phyloP scores from a whole-genome alignment of 2,888 invertebrate genomes.

The Acanthosoma haemorrhoidale region DNA sequence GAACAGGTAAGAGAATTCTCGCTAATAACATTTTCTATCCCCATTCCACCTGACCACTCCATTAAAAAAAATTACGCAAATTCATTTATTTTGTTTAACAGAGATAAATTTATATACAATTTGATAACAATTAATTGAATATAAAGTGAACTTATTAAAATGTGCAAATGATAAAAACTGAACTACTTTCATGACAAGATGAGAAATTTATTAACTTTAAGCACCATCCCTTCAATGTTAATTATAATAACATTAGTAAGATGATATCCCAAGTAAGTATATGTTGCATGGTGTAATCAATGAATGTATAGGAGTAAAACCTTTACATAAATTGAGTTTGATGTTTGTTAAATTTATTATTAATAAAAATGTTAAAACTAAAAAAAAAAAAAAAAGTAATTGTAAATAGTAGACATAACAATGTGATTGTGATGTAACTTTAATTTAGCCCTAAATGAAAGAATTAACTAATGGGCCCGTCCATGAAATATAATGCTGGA shows the following conservation, averaged over 20 bases:
- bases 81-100: too few relatives aligned
- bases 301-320: neutral
- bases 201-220: neutral
- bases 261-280: too few relatives aligned
- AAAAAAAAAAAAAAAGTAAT: neutral
- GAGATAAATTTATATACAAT: too few relatives aligned
- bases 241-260: too few relatives aligned
- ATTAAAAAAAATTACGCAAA: too few relatives aligned
- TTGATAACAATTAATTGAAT: too few relatives aligned
- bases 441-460: slow-evolving; percentile 5
- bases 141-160: too few relatives aligned
- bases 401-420: neutral
- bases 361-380: neutral
- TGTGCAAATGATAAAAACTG: too few relatives aligned
- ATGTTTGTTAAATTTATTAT: neutral
- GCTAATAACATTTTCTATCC: too few relatives aligned
- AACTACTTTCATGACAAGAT: neutral
- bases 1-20: too few relatives aligned
- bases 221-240: neutral
- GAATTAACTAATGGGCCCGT: neutral
- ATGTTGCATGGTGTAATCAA: neutral
- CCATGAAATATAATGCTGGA: neutral
- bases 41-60: too few relatives aligned
- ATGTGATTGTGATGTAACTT: slow-evolving; percentile 2
- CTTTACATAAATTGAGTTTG: neutral